Evolutionary conservation across 1,140 invertebrate species (phyloP), one percentile per base, ranked within the genome.

Genomic region (Dendrolimus kikuchii): DNA sequence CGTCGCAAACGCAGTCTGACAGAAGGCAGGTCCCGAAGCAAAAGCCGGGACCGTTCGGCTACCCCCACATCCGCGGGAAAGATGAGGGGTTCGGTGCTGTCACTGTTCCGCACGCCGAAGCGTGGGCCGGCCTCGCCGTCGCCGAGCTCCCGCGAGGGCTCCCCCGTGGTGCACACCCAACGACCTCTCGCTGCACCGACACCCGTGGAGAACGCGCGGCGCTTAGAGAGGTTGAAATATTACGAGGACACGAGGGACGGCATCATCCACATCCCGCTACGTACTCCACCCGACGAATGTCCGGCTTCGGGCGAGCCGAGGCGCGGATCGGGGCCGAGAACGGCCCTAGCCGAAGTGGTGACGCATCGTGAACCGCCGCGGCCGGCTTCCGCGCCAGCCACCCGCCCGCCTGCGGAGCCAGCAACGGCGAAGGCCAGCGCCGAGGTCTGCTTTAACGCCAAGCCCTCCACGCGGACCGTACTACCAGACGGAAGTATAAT

Each of bases 221-320:
- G 63, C 8, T 62, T 55, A 7, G 72, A 86, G 57, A 69, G 76
- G 48, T 71, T 90, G 5, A 86, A 89, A 53, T 91, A 91, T 71
- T 90, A 91, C 61, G 91, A 92, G 57, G 87, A 89, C 6, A 88
- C 90, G 0, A 83, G 89, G 38, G 89, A 90, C 55, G 90, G 90
- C 0, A 88, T 89, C 53, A 91, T 92, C 43, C 88, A 91, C 51
- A 92, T 92, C 63, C 91, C 91, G 4, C 66, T 92, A 43, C 90
- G 90, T 50, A 92, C 91, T 6, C 91, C 91, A n/a, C 90, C 90
- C 0, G 90, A 91, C 57, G 91, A 92, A 57, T 39, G 58, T 5
- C 55, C 68, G 2, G 59, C 56, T 9, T 43, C 53, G 2, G 55
- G 51, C 23, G 59, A 55, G 45, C 53, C 65, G 3, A 51, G 51